phyloP scores from a whole-genome alignment of 2,888 invertebrate genomes.

The Brassicogethes aeneus region DNA sequence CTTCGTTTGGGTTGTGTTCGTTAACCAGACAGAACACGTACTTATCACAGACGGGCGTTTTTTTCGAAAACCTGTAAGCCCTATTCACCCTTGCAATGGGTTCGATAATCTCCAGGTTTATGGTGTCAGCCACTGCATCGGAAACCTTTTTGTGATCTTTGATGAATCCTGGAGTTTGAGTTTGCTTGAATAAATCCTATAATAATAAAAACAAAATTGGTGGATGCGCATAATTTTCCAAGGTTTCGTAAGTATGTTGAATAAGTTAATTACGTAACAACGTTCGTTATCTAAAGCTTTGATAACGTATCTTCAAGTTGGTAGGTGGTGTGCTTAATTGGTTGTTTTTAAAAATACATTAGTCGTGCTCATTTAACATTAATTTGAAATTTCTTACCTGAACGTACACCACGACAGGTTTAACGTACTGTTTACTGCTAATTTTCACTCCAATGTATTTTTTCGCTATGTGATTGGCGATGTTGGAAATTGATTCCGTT shows the following conservation, averaged over 20 bases:
- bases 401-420: constrained; percentile 63
- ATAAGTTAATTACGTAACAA: no score
- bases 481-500: constrained; percentile 59
- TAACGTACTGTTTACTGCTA: constrained; percentile 64
- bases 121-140: constrained; percentile 66
- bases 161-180: constrained; percentile 54
- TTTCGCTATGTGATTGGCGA: constrained; percentile 60
- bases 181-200: constrained; percentile 65
- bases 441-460: constrained; percentile 62
- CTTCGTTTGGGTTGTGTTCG: constrained; percentile 49
- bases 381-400: no score
- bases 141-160: constrained; percentile 56
- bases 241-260: no score
- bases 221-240: no score
- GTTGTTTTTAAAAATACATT: no score
- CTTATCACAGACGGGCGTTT: constrained; percentile 63
- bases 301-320: no score
- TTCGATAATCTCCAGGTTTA: constrained; percentile 75
- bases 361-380: no score
- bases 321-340: no score
- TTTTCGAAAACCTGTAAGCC: constrained; percentile 64
- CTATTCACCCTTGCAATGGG: constrained; percentile 75
- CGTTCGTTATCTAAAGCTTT: no score
- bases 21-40: constrained; percentile 68
- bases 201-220: no score